Evolutionary conservation across 2,888 invertebrate genomes (phyloP).

Genomic region (Pimpla rufipes): DNA sequence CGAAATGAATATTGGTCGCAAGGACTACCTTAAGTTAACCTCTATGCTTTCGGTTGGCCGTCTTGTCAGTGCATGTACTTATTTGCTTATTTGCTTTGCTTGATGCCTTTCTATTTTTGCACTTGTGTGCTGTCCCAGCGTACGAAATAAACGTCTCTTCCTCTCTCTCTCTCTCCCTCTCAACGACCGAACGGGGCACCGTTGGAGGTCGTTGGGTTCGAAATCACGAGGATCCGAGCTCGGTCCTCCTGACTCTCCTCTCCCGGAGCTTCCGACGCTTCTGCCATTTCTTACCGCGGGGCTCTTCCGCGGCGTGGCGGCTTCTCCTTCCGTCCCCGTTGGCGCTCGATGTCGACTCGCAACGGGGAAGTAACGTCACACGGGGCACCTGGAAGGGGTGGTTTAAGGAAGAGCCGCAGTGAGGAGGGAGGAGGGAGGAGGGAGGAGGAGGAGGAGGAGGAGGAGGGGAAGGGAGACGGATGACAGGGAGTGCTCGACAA

Average conservation of each 20-base stretch:
- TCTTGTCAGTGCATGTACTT: too few species aligned
- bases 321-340: slow-evolving; percentile 1
- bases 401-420: neutral
- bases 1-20: too few species aligned
- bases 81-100: too few species aligned
- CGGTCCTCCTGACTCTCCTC: neutral
- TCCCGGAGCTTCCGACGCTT: slow-evolving; percentile 2
- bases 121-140: too few species aligned
- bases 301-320: neutral
- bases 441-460: neutral
- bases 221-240: neutral
- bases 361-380: neutral
- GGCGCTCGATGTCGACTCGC: neutral
- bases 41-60: too few species aligned
- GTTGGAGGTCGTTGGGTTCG: slow-evolving; percentile 2
- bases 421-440: neutral
- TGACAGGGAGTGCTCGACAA: slow-evolving; percentile 76
- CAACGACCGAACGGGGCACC: too few species aligned
- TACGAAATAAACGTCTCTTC: too few species aligned
- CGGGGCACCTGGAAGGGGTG: neutral
- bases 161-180: too few species aligned
- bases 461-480: slow-evolving; percentile 25
- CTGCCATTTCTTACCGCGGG: slow-evolving; percentile 6
- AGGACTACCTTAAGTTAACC: too few species aligned
- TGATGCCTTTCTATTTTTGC: too few species aligned